A percentile compares a stretch with the other conserved stretches of the same genome.
These are phyloP conservation scores for Ennomos fuscantarius DNA, from an alignment of 2,888 invertebrate genomes.

Conservation along the genomic window DNA sequence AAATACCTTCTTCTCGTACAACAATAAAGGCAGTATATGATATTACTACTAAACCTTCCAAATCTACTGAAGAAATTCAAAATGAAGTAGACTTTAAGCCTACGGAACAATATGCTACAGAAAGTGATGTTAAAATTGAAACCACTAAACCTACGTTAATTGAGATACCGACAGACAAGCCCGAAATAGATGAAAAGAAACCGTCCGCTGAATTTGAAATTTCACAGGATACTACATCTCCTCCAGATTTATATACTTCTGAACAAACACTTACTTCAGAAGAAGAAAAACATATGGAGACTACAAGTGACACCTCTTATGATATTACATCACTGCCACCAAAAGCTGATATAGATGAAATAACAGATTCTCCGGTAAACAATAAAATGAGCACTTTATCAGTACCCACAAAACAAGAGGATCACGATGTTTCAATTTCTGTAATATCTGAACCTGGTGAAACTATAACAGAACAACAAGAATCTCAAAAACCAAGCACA, in stretches of 20 bases:
- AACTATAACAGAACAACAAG: conserved; percentile 4
- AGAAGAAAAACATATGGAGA: conserved; percentile 11
- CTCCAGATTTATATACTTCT: conserved; percentile 6
- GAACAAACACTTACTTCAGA: conserved; percentile 20
- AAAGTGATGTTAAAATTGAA: conserved; percentile 8
- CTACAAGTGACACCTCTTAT: conserved; percentile 7
- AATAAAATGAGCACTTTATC: conserved; percentile 9
- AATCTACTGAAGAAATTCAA: conserved; percentile 4
- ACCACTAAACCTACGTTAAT: conserved; percentile 2
- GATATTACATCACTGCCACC: conserved; percentile 16
- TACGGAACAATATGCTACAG: conserved; percentile 4
- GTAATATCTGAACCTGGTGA: conserved; percentile 1
- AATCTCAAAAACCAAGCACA: neutral
- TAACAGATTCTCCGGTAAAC: conserved; percentile 19
- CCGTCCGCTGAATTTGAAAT: conserved; percentile 8
- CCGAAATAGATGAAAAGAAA: conserved; percentile 14
- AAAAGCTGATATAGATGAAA: conserved; percentile 8
- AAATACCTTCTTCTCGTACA: conserved; percentile 12
- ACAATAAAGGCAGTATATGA: conserved; percentile 14
- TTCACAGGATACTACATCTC: conserved; percentile 14
- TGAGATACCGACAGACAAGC: conserved; percentile 13
- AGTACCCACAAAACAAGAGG: neutral
- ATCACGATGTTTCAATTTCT: neutral
- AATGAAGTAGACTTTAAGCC: conserved; percentile 9
- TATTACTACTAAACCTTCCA: conserved; percentile 15